These are phyloP conservation scores for Stegodyphus dumicola DNA, from an alignment of 1,140 invertebrate species.

Conservation along the genomic window DNA sequence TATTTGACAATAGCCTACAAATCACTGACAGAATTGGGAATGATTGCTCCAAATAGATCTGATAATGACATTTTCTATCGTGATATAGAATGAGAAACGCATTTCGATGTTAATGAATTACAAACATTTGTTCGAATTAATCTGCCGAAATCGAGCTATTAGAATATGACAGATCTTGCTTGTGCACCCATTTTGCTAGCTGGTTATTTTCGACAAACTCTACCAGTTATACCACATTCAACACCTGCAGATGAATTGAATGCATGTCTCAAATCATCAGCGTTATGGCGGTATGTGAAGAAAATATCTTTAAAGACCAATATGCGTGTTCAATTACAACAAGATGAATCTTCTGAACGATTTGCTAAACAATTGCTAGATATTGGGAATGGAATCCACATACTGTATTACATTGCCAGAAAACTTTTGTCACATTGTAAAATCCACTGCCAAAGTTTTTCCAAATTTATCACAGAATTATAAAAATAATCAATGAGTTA, in stretches of 20 bases:
- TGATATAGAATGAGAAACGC: background rate
- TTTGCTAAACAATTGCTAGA: background rate
- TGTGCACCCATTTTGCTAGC: too few relatives aligned
- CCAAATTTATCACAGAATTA: constrained; percentile 4
- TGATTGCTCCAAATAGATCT: background rate
- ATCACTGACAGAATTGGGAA: background rate
- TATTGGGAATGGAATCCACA: background rate
- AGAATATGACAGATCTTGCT: too few relatives aligned
- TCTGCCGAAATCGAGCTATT: too few relatives aligned
- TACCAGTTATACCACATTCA: constrained; percentile 1
- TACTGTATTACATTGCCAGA: background rate
- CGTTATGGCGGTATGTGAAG: constrained; percentile 37
- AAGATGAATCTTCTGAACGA: background rate
- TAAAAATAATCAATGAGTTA: constrained; percentile 25
- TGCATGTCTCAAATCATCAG: constrained; percentile 40
- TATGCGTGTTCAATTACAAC: background rate
- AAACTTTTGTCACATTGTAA: background rate
- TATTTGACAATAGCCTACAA: background rate
- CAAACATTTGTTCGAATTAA: background rate
- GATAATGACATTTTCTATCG: background rate
- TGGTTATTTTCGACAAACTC: constrained; percentile 57
- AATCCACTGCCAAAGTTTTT: constrained; percentile 8
- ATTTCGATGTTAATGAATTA: background rate
- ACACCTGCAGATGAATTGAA: constrained; percentile 40
- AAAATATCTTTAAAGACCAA: background rate